These are phyloP conservation scores for Meteorus cinctellus DNA, from an alignment of 2,888 invertebrate genomes.

Conservation along the genomic window DNA sequence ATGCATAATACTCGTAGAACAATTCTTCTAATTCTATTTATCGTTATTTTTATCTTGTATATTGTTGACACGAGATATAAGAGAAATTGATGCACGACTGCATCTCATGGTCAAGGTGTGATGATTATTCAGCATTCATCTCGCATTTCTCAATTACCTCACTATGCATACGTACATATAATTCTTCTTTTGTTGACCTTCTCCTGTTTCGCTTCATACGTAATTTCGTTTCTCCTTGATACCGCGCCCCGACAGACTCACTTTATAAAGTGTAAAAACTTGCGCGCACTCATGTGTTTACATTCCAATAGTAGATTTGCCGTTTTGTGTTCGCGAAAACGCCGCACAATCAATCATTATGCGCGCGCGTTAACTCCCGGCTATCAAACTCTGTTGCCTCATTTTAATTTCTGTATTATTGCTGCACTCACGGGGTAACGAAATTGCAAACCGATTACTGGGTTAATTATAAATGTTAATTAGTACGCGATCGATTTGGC, in stretches of 20 bases:
- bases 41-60: not conserved
- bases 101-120: constrained; percentile 28
- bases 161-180: not conserved
- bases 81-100: constrained; percentile 16
- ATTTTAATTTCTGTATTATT: not conserved
- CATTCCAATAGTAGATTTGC: constrained; percentile 13
- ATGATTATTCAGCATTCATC: constrained; percentile 30
- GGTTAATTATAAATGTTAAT: constrained; percentile 73
- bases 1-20: not conserved
- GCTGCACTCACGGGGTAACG: not conserved
- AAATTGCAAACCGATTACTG: constrained; percentile 48
- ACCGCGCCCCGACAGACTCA: not conserved
- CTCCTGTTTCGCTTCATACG: constrained; percentile 19
- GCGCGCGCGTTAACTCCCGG: not conserved
- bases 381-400: not conserved
- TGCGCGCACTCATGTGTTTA: constrained; percentile 5
- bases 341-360: not conserved
- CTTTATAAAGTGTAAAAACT: not conserved
- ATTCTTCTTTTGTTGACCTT: constrained; percentile 12
- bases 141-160: constrained; percentile 23
- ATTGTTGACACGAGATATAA: not conserved
- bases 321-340: not conserved
- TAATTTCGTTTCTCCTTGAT: constrained; percentile 11
- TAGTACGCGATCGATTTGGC: constrained; percentile 73
- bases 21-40: constrained; percentile 1